A percentile compares a stretch with the other conserved stretches of the same genome.
Evolutionary conservation across 2,888 invertebrate genomes (phyloP).

Genomic region (Eumerus sabulonum): DNA sequence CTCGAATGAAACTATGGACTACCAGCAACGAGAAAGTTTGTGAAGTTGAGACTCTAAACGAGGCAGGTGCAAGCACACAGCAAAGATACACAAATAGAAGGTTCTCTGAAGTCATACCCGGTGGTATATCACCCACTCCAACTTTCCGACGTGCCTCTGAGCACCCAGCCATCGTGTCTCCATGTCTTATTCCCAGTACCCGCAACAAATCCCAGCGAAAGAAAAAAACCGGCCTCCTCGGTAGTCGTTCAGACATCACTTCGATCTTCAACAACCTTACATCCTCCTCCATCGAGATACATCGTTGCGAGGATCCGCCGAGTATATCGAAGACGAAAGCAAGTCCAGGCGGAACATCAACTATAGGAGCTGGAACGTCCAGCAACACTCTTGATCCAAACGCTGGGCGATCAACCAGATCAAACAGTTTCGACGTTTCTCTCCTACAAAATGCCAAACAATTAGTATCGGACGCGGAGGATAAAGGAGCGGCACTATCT

Average conservation of each 20-base stretch:
- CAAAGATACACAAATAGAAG: slow-evolving; percentile 84
- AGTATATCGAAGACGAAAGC: slow-evolving; percentile 64
- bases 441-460: slow-evolving; percentile 82
- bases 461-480: slow-evolving; percentile 78
- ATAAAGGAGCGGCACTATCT: slow-evolving; percentile 81
- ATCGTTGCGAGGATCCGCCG: slow-evolving; percentile 82
- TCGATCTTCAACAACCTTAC: slow-evolving; percentile 86
- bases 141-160: slow-evolving; percentile 86
- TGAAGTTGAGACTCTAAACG: slow-evolving; percentile 89
- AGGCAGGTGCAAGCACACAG: slow-evolving; percentile 80
- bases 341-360: slow-evolving; percentile 67
- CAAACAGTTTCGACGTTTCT: slow-evolving; percentile 91
- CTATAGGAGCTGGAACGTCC: slow-evolving; percentile 12
- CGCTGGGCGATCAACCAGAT: slow-evolving; percentile 83
- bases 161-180: slow-evolving; percentile 81
- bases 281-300: slow-evolving; percentile 89
- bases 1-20: slow-evolving; percentile 91
- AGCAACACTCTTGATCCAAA: slow-evolving; percentile 76
- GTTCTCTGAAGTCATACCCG: slow-evolving; percentile 86
- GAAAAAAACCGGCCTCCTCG: slow-evolving; percentile 83
- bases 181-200: slow-evolving; percentile 72
- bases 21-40: slow-evolving; percentile 89
- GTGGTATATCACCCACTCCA: slow-evolving; percentile 79
- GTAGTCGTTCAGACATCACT: slow-evolving; percentile 89
- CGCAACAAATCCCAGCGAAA: slow-evolving; percentile 75